Conservation (phyloP, 2,888 invertebrate genomes). For the Leptinotarsa peninsularis region DNA sequence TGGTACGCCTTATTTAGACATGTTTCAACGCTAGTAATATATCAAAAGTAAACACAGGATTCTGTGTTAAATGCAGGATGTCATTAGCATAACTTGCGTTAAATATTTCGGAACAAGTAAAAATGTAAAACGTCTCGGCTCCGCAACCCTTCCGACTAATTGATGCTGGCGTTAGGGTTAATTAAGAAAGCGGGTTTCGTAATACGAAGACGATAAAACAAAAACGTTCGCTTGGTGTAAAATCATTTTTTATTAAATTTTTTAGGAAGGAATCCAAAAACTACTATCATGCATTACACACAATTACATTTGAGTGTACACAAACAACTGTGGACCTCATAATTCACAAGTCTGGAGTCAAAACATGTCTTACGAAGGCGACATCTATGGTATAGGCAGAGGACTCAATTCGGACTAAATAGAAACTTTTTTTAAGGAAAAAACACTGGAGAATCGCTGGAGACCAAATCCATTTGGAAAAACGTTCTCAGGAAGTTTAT, state of each 20-base stretch:
- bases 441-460: too few relatives aligned
- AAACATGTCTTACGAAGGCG: too few relatives aligned
- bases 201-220: neutral
- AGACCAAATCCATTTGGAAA: too few relatives aligned
- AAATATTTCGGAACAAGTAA: constrained; percentile 49
- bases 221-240: neutral
- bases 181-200: constrained; percentile 47
- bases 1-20: constrained; percentile 47
- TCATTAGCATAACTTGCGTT: constrained; percentile 57
- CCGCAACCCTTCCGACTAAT: constrained; percentile 51
- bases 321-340: too few relatives aligned
- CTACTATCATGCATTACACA: too few relatives aligned
- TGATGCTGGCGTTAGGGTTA: constrained; percentile 47
- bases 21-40: constrained; percentile 43
- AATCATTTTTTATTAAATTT: neutral
- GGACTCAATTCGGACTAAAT: too few relatives aligned
- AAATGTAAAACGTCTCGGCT: constrained; percentile 38
- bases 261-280: neutral
- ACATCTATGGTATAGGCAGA: too few relatives aligned
- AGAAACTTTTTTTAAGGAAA: too few relatives aligned
- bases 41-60: constrained; percentile 48
- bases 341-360: too few relatives aligned
- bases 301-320: too few relatives aligned
- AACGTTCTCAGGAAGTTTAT: too few relatives aligned
- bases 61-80: constrained; percentile 54